phyloP scores from a whole-genome alignment of 2,888 invertebrate genomes.

The Sinodicranocentrus sp. region DNA sequence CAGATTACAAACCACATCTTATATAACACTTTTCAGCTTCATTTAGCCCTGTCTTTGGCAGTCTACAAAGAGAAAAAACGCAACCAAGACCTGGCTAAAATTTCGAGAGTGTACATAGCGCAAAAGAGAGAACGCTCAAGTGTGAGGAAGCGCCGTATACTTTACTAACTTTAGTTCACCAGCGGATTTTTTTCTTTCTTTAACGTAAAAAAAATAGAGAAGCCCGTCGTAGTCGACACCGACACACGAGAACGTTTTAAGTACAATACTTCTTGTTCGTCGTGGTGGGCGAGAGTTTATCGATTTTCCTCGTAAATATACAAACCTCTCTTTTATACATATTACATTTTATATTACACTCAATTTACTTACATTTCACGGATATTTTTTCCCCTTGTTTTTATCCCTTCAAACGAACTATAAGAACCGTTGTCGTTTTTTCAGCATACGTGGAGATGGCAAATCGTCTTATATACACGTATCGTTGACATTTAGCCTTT shows the following conservation, averaged over 20 bases:
- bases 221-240: slow-evolving; percentile 14
- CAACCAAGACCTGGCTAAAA: too few species aligned
- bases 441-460: neutral
- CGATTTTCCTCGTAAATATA: neutral
- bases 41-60: too few species aligned
- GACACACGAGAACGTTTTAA: neutral
- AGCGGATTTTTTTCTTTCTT: neutral
- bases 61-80: too few species aligned
- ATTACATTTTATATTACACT: slow-evolving; percentile 12
- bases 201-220: neutral
- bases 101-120: too few species aligned
- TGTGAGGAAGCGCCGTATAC: too few species aligned
- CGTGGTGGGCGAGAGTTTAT: slow-evolving; percentile 26
- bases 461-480: neutral
- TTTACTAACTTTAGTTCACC: too few species aligned
- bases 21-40: too few species aligned
- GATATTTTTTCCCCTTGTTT: too few species aligned
- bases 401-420: too few species aligned
- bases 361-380: neutral
- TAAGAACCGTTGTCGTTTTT: too few species aligned
- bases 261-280: slow-evolving; percentile 1
- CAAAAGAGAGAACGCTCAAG: too few species aligned
- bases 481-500: slow-evolving; percentile 43
- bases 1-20: slow-evolving; percentile 34
- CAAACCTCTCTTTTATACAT: neutral